Percentiles rank a stretch among this genome's conserved stretches.
Evolutionary conservation across 1,140 invertebrate species (phyloP).

Genomic region (Leucophenga varia): DNA sequence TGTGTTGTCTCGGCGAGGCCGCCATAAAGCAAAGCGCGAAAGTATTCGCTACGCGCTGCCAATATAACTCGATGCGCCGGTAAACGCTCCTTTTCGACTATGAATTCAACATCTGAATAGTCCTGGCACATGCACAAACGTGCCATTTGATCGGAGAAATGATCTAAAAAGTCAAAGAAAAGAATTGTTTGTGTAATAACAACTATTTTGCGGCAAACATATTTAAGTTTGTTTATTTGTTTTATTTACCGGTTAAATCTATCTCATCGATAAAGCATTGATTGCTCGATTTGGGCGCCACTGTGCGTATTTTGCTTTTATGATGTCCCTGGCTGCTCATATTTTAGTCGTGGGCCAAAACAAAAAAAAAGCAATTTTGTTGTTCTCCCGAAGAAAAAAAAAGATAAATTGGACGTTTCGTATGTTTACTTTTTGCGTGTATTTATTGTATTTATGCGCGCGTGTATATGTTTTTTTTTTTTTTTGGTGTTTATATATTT

Average conservation of each 20-base stretch:
- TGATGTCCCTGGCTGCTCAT: slow-evolving; percentile 49
- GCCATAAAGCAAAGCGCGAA: slow-evolving; percentile 86
- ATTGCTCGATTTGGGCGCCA: background rate
- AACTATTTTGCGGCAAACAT: background rate
- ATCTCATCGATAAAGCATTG: background rate
- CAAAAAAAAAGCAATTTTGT: too few species aligned
- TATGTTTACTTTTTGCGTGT: too few species aligned
- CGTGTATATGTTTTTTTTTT: too few species aligned
- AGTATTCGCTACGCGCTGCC: slow-evolving; percentile 93
- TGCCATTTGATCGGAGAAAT: slow-evolving; percentile 62
- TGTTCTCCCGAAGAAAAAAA: too few species aligned
- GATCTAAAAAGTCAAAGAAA: slow-evolving; percentile 20
- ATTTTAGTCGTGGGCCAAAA: too few species aligned
- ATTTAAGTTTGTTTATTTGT: background rate
- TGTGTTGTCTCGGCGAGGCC: slow-evolving; percentile 86
- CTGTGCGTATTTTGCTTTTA: slow-evolving; percentile 29
- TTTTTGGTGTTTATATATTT: too few species aligned
- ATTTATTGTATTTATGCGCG: too few species aligned
- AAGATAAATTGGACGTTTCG: too few species aligned
- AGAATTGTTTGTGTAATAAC: background rate
- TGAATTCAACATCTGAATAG: slow-evolving; percentile 87
- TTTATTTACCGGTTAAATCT: slow-evolving; percentile 5
- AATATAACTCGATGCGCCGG: slow-evolving; percentile 83
- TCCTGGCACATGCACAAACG: slow-evolving; percentile 82
- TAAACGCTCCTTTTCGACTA: slow-evolving; percentile 82